Evolutionary conservation across 2,113 vertebrate genomes (phyloP), one percentile per base, ranked within the genome.

Genomic region (Archilochus colubris): DNA sequence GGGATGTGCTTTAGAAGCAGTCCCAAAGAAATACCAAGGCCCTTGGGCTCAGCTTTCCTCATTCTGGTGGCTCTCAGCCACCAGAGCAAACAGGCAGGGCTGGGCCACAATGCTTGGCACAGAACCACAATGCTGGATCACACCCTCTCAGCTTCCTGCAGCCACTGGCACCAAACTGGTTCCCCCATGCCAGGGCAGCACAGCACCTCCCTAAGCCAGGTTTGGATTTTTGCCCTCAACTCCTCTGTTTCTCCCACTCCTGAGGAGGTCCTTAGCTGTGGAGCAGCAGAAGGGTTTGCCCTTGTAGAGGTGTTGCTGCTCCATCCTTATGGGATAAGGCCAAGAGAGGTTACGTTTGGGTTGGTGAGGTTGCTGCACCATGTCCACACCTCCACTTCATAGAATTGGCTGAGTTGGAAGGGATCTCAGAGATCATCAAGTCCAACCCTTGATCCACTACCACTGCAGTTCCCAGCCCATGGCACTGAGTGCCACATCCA

Each of bases 131-230:
- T 31, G 51, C 48, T 43, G 86, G 75, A 78, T 94, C 92, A 72
- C 92, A 82, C 89, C 95, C 95, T 95, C 70, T 8, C 3, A 5
- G 82, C 48, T 94, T 94, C 91, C 94, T 88, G 88, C 88, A 70
- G 69, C 54, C 20, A 0, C 85, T 93, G 95, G 95, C 91, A 72
- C 63, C 0, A 21, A 54, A 38, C 25, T 55, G 9, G 2, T 3
- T 46, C 25, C 33, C 20, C 31, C 0, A 2, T 64, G 87, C 86
- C 95, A 93, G 83, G 76, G 31, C 77, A 87, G 88, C 43, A 22
- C 40, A n/a, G 82, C 55, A 89, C 66, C 44, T 92, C 70, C 18
- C 2, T 13, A 33, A 68, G 43, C 58, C 80, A 91, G 27, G 17
- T 46, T 46, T 3, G 14, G 44, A 22, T 18, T 19, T 62, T 40